A percentile compares a stretch with the other conserved stretches of the same genome.
phyloP scores from a whole-genome alignment of 2,888 invertebrate genomes.

The Brachylomia viminalis region DNA sequence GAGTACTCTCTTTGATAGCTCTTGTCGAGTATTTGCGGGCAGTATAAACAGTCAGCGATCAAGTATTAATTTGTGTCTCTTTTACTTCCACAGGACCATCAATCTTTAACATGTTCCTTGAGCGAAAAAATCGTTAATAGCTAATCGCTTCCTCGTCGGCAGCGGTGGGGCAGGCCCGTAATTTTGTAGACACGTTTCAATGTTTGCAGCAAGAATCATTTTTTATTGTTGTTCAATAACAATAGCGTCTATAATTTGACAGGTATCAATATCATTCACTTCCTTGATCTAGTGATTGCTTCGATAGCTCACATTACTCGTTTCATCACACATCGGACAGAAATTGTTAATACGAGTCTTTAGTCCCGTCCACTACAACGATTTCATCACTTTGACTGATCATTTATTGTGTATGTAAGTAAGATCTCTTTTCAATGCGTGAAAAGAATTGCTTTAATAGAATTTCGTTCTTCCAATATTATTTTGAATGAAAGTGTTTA shows the following conservation, averaged over 20 bases:
- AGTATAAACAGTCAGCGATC: too few relatives aligned
- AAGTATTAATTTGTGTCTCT: too few relatives aligned
- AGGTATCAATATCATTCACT: conserved; percentile 50
- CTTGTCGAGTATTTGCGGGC: too few relatives aligned
- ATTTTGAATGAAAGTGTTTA: background rate
- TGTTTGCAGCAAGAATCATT: background rate
- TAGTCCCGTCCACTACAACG: background rate
- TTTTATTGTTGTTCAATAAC: conserved; percentile 22
- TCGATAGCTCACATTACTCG: background rate
- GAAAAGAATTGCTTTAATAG: too few relatives aligned
- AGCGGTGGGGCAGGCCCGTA: background rate
- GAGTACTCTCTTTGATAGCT: too few relatives aligned
- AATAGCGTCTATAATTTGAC: conserved; percentile 43
- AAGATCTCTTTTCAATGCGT: background rate
- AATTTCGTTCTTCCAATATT: background rate
- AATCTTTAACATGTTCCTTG: background rate
- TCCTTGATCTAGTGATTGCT: conserved; percentile 17
- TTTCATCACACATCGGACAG: conserved; percentile 13
- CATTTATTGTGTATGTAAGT: background rate
- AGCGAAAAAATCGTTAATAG: too few relatives aligned
- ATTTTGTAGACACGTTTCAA: background rate
- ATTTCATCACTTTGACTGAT: conserved; percentile 11
- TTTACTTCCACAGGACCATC: too few relatives aligned
- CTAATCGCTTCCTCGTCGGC: too few relatives aligned
- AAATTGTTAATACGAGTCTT: conserved; percentile 1